These are phyloP conservation scores for Takifugu flavidus DNA, from an alignment of 2,113 vertebrate species.

Conservation along the genomic window DNA sequence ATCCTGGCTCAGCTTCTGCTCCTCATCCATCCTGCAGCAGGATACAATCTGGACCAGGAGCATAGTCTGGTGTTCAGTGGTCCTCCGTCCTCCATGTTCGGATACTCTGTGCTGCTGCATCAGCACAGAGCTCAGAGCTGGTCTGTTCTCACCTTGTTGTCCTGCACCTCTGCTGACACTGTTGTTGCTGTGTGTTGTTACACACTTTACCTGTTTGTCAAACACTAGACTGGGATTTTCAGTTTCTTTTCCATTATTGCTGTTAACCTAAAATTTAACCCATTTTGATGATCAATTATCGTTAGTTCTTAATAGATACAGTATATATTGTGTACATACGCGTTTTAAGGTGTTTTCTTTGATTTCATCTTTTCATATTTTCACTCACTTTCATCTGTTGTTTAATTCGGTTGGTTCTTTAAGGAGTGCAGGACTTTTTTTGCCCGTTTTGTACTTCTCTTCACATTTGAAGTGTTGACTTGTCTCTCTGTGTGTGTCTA, in stretches of 20 bases:
- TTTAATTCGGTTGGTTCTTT: too few species aligned
- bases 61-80: constrained; percentile 78
- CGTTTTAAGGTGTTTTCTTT: background rate
- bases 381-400: background rate
- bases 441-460: too few species aligned
- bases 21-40: constrained; percentile 23
- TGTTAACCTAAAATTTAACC: too few species aligned
- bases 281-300: too few species aligned
- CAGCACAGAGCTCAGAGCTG: constrained; percentile 74
- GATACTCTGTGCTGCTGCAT: constrained; percentile 89
- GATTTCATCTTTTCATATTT: background rate
- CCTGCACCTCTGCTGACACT: background rate
- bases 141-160: constrained; percentile 60
- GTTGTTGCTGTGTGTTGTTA: background rate
- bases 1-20: constrained; percentile 27
- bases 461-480: too few species aligned
- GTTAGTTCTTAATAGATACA: too few species aligned
- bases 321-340: too few species aligned
- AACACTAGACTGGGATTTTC: background rate
- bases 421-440: too few species aligned
- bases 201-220: too few species aligned
- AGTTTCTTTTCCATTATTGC: background rate
- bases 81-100: constrained; percentile 79
- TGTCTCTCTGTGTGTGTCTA: constrained; percentile 4
- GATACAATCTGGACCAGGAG: constrained; percentile 85